phyloP scores from a whole-genome alignment of 1,140 invertebrate genomes.

The Neelides sp. region DNA sequence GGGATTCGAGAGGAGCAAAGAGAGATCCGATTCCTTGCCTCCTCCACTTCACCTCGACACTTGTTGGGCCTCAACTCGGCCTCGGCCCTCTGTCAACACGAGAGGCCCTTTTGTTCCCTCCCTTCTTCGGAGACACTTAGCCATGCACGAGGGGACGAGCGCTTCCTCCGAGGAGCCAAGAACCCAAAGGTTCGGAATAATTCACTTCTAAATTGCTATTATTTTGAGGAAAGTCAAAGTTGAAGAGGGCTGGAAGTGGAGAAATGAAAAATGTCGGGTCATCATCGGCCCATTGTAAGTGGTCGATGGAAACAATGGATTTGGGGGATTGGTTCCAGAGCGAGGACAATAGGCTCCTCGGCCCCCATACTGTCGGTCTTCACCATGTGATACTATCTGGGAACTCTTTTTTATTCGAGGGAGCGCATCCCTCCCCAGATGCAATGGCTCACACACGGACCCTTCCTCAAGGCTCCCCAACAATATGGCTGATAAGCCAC shows the following conservation, averaged over 20 bases:
- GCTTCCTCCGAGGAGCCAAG: not conserved
- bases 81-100: constrained; percentile 20
- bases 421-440: constrained; percentile 6
- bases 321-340: constrained; percentile 26
- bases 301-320: constrained; percentile 24
- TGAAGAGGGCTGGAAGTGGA: not conserved
- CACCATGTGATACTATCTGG: not conserved
- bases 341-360: constrained; percentile 16
- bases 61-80: too few relatives aligned
- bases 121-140: not conserved
- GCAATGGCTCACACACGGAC: not conserved
- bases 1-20: not conserved
- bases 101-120: constrained; percentile 16
- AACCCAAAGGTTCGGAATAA: constrained; percentile 2
- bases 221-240: constrained; percentile 10
- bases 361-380: constrained; percentile 13
- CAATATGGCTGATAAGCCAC: not conserved
- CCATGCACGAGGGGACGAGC: not conserved
- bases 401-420: constrained; percentile 5
- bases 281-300: constrained; percentile 23
- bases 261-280: constrained; percentile 27
- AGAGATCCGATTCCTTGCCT: too few relatives aligned
- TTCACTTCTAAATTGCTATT: constrained; percentile 1
- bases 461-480: not conserved
- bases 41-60: too few relatives aligned